Conservation (phyloP, 2,113 vertebrate species). For the Uria lomvia region DNA sequence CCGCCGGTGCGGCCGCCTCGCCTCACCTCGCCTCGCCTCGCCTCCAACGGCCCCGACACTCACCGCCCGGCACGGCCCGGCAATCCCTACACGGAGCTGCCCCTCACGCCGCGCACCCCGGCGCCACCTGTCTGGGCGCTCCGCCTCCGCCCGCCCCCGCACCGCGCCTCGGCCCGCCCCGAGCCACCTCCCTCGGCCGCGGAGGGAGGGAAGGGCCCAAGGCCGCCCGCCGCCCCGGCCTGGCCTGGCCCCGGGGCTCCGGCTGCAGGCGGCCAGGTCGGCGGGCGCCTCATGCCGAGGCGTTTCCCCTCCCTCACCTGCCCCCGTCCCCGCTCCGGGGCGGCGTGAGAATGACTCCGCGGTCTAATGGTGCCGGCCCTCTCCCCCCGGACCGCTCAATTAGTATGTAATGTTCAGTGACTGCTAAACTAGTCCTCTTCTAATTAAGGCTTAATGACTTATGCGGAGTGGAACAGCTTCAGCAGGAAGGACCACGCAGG, state of each 20-base stretch:
- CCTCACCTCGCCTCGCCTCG: too few species aligned
- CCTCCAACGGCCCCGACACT: background rate
- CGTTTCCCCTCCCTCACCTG: background rate
- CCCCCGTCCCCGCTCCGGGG: background rate
- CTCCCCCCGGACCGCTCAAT: slow-evolving; percentile 34
- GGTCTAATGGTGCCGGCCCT: background rate
- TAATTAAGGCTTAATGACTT: slow-evolving; percentile 58
- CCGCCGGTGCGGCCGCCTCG: background rate
- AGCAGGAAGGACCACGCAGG: slow-evolving; percentile 21
- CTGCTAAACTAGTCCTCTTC: slow-evolving; percentile 34
- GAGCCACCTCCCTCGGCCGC: background rate
- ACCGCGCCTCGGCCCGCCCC: background rate
- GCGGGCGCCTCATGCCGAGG: background rate
- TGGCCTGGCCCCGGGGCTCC: background rate
- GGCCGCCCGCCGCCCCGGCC: too few species aligned
- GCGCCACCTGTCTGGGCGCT: background rate
- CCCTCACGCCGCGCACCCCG: background rate
- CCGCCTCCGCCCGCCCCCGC: background rate
- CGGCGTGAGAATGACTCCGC: slow-evolving; percentile 19
- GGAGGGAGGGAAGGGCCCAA: background rate
- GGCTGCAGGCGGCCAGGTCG: background rate
- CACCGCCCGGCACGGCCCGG: background rate
- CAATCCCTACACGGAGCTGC: background rate
- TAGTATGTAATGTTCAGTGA: slow-evolving; percentile 49
- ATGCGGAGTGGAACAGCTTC: slow-evolving; percentile 34